Conservation (phyloP, 1,140 invertebrate species). For the Thaumetopoea pityocampa region DNA sequence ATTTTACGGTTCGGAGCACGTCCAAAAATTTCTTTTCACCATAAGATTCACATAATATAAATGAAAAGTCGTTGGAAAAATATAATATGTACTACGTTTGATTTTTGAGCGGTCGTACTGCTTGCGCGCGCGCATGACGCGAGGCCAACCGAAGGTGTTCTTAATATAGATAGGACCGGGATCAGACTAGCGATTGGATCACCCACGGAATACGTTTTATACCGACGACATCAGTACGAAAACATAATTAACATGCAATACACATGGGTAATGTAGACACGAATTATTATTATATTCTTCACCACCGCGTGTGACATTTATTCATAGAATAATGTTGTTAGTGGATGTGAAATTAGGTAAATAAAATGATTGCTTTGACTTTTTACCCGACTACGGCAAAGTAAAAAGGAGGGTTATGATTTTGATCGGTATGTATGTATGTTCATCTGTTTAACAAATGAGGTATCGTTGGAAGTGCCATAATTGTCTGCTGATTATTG, state of each 20-base stretch:
- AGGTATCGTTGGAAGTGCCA: too few relatives aligned
- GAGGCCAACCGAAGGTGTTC: constrained; percentile 52
- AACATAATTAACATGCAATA: constrained; percentile 18
- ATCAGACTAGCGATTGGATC: constrained; percentile 41
- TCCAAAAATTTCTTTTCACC: constrained; percentile 15
- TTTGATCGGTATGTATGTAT: too few relatives aligned
- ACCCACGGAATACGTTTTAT: constrained; percentile 50
- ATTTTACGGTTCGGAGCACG: constrained; percentile 15
- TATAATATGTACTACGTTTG: constrained; percentile 67
- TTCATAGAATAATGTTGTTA: too few relatives aligned
- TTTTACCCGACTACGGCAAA: too few relatives aligned
- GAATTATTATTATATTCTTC: constrained; percentile 21
- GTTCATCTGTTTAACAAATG: too few relatives aligned
- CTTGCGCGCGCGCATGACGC: constrained; percentile 55
- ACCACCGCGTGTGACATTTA: constrained; percentile 6
- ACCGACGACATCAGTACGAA: constrained; percentile 14
- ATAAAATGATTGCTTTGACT: too few relatives aligned
- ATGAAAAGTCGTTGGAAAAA: constrained; percentile 46
- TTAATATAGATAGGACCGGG: constrained; percentile 62
- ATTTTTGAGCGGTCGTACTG: constrained; percentile 41
- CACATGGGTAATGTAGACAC: constrained; percentile 33
- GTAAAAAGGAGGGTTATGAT: too few relatives aligned
- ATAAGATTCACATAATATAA: constrained; percentile 23
- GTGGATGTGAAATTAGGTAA: too few relatives aligned
- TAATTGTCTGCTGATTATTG: too few relatives aligned